Evolutionary conservation across 2,888 invertebrate genomes (phyloP).

Genomic region (Lycophotia porphyrea): DNA sequence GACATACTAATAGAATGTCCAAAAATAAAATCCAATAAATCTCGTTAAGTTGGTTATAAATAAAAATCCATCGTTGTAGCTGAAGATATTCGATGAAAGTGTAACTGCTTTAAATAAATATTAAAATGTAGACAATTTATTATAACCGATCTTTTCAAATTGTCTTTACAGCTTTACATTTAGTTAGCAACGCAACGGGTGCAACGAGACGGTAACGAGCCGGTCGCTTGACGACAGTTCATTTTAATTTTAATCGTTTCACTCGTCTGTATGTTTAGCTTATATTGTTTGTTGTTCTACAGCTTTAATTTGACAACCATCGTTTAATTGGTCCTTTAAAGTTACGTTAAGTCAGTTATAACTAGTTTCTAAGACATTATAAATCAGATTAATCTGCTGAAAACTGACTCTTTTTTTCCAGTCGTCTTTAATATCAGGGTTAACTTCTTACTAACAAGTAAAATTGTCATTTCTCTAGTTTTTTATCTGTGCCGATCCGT

Average conservation of each 20-base stretch:
- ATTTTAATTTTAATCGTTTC: conserved; percentile 60
- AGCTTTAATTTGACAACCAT: conserved; percentile 28
- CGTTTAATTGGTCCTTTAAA: conserved; percentile 18
- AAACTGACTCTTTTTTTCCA: neutral
- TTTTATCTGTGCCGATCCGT: neutral
- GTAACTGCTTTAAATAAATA: conserved; percentile 4
- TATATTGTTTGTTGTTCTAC: conserved; percentile 16
- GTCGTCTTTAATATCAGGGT: neutral
- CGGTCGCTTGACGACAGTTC: conserved; percentile 60
- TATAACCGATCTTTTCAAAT: conserved; percentile 10
- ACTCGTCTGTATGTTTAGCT: conserved; percentile 29
- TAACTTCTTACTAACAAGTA: no score
- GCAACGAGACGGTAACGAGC: conserved; percentile 56
- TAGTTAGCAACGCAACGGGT: conserved; percentile 9
- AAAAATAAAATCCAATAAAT: conserved; percentile 24
- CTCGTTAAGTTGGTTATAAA: conserved; percentile 17
- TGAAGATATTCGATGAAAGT: neutral
- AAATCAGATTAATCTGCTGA: neutral
- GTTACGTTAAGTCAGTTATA: neutral
- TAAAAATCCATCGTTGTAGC: neutral
- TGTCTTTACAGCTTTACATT: conserved; percentile 28
- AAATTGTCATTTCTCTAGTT: neutral
- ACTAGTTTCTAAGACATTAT: neutral
- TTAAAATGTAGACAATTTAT: conserved; percentile 10
- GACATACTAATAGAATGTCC: conserved; percentile 9